Base-by-base conservation (phyloP, 2,113 vertebrate species). In the Eulacestoma nigropectus region DNA sequence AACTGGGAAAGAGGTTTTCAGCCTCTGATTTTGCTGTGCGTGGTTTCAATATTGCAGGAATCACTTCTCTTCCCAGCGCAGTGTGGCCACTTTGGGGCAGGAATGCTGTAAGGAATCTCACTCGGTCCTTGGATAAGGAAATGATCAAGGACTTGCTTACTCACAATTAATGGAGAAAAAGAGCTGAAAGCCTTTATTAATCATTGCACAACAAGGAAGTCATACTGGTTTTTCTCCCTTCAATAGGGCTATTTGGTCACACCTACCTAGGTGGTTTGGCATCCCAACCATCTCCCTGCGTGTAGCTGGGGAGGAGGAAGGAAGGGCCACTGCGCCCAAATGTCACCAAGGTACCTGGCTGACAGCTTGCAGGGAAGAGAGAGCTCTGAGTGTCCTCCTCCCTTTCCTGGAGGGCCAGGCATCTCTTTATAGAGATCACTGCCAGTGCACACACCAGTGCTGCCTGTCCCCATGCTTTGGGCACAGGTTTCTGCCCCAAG, bases 41-140 rank as follows among this genome's bases (percentile, higher is more conserved):
- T 56, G 35, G 57, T 89, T 92, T 94, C 91, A 84, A 1, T 46
- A 44, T 7, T 49, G 41, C 60, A 86, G 55, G 76, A 89, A 81
- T 81, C 2, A 0, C 69, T 88, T 64, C 85, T 49, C 79, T 77
- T 77, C 55, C 26, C 39, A 65, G 63, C 0, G 0, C 33, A 50
- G 55, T 18, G 35, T n/a, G 50, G 78, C 67, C 79, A 88, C 88
- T 90, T 80, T 41, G 52, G 57, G 68, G 72, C 60, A 89, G 95
- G 95, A 92, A 96, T 90, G 90, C 67, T 95, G 95, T 93, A 96
- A 95, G 95, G 96, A 97, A 96, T 96, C 93, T 95, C 53, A 88
- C 92, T 87, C 0, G 0, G 76, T 79, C 73, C 74, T 80, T 57
- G 92, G 90, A 95, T 95, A 92, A 96, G 94, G 90, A 96, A 96